phyloP scores from a whole-genome alignment of 53 echinoderm and acorn worm genomes.

The Luidia sarsii region DNA sequence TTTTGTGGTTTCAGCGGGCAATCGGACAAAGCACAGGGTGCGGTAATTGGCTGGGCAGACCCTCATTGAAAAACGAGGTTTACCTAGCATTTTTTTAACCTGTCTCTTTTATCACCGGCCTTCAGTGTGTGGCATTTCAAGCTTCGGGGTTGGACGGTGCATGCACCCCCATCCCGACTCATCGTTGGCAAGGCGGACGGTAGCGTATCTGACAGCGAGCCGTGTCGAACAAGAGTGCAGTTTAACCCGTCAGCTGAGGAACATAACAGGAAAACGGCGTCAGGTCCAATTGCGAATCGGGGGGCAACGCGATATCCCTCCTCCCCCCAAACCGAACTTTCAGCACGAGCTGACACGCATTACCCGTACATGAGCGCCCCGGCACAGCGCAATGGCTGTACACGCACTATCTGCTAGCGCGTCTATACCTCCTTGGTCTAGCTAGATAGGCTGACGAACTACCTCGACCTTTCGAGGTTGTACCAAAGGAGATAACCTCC shows the following conservation, averaged over 20 bases:
- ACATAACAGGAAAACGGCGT: conserved; percentile 53
- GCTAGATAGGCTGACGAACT: too few relatives aligned
- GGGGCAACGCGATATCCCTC: conserved; percentile 48
- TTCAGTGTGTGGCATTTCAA: too few relatives aligned
- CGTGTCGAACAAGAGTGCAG: neutral
- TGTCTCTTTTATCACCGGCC: too few relatives aligned
- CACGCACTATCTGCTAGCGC: neutral
- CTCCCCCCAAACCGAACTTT: too few relatives aligned
- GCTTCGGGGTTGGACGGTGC: too few relatives aligned
- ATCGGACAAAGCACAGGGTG: too few relatives aligned
- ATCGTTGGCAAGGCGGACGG: neutral
- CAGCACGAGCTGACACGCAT: too few relatives aligned
- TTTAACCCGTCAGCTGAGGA: neutral
- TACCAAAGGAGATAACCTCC: neutral
- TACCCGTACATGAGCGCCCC: neutral
- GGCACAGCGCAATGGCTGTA: neutral
- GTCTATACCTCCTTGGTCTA: neutral
- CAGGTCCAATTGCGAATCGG: conserved; percentile 20
- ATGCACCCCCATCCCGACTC: too few relatives aligned
- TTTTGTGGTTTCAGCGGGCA: too few relatives aligned
- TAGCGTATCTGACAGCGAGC: neutral
- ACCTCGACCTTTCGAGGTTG: neutral
- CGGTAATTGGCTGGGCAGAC: too few relatives aligned
- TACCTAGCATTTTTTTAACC: too few relatives aligned
- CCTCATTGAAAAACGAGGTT: too few relatives aligned